phyloP scores from a whole-genome alignment of 2,888 invertebrate species.

The Schizaphis graminum region DNA sequence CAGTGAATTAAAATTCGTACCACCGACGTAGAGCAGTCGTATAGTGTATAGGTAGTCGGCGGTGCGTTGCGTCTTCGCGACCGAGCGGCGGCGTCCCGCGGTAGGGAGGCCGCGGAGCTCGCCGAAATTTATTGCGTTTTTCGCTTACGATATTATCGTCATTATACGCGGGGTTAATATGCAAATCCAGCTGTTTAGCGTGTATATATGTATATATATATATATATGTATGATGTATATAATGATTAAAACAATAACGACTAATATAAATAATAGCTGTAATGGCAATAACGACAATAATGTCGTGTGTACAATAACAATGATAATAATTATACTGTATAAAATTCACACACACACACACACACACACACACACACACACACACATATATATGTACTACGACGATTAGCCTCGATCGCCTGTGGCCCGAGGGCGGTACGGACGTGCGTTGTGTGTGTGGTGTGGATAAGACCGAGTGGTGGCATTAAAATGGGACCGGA shows the following conservation, averaged over 20 bases:
- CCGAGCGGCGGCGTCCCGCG: background rate
- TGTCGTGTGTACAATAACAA: background rate
- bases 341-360: no score
- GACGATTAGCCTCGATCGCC: background rate
- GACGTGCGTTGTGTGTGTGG: background rate
- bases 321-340: background rate
- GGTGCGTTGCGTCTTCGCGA: background rate
- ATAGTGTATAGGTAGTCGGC: background rate
- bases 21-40: background rate
- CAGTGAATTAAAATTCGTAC: conserved; percentile 45
- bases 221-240: background rate
- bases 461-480: conserved; percentile 1
- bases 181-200: conserved; percentile 17
- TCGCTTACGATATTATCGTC: background rate
- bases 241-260: conserved; percentile 4
- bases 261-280: background rate
- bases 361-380: no score
- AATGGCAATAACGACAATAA: background rate
- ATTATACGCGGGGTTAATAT: background rate
- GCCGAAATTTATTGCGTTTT: background rate
- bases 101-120: background rate
- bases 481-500: background rate
- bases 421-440: background rate
- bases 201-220: background rate
- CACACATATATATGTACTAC: background rate